Conservation (phyloP, 2,888 invertebrate genomes). For the Thereva nobilitata region DNA sequence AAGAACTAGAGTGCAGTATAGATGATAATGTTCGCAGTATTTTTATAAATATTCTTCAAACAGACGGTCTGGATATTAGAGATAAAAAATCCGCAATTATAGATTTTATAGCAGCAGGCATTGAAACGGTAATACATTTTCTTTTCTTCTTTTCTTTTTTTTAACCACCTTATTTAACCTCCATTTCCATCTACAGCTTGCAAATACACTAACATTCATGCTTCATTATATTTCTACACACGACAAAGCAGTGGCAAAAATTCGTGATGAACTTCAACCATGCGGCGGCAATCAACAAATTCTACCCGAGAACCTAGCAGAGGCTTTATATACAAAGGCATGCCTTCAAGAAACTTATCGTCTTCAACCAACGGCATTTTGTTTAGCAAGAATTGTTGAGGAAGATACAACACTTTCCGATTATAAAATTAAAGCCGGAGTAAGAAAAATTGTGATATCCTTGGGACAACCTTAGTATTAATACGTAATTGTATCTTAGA, state of each 20-base stretch:
- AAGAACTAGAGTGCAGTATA: constrained; percentile 52
- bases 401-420: constrained; percentile 71
- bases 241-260: constrained; percentile 67
- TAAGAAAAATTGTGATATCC: constrained; percentile 54
- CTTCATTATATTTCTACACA: constrained; percentile 74
- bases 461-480: too few species aligned
- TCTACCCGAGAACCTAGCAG: constrained; percentile 64
- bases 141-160: not conserved
- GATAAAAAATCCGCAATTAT: constrained; percentile 85
- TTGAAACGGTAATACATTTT: constrained; percentile 69
- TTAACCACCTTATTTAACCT: constrained; percentile 1
- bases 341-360: constrained; percentile 76
- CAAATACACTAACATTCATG: constrained; percentile 79
- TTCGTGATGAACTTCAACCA: constrained; percentile 67
- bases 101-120: constrained; percentile 85
- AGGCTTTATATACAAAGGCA: constrained; percentile 76
- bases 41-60: constrained; percentile 74
- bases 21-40: constrained; percentile 70
- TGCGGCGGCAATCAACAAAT: constrained; percentile 61
- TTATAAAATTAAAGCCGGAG: constrained; percentile 72
- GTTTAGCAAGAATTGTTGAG: constrained; percentile 76
- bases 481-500: constrained; percentile 58
- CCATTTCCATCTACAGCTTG: constrained; percentile 63
- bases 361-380: constrained; percentile 72
- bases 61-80: constrained; percentile 72